phyloP scores from a whole-genome alignment of 2,888 invertebrate species.

The Platypus cylindrus region DNA sequence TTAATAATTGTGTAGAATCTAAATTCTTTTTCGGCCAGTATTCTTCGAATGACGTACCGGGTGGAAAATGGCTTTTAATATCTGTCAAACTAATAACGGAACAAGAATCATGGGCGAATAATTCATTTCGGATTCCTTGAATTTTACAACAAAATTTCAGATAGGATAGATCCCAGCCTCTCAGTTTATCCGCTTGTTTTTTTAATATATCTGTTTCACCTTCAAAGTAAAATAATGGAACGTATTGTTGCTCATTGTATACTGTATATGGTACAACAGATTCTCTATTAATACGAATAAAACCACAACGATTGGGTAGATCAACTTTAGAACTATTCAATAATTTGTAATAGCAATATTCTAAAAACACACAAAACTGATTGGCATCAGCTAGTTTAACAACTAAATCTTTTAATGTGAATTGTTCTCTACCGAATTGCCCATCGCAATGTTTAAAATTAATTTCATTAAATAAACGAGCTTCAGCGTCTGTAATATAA shows the following conservation, averaged over 20 bases:
- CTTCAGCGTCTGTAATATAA: constrained; percentile 84
- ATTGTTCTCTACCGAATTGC: constrained; percentile 78
- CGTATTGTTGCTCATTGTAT: constrained; percentile 71
- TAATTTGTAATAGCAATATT: constrained; percentile 77
- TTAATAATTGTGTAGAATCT: constrained; percentile 59
- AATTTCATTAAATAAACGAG: constrained; percentile 81
- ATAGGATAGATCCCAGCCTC: constrained; percentile 87
- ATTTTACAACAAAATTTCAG: constrained; percentile 91
- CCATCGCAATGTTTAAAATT: constrained; percentile 85
- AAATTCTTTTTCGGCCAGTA: constrained; percentile 88
- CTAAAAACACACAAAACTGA: constrained; percentile 82
- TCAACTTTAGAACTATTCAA: constrained; percentile 52
- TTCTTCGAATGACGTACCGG: constrained; percentile 80
- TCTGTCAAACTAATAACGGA: constrained; percentile 82
- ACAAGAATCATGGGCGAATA: constrained; percentile 83
- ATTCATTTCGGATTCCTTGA: constrained; percentile 80
- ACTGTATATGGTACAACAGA: constrained; percentile 88
- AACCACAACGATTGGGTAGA: constrained; percentile 71
- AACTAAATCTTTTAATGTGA: constrained; percentile 79
- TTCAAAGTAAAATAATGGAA: constrained; percentile 82
- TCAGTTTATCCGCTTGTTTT: constrained; percentile 72
- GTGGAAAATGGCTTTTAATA: constrained; percentile 82
- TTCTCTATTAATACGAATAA: constrained; percentile 84
- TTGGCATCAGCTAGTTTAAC: constrained; percentile 79
- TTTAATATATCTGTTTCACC: constrained; percentile 87